These are phyloP conservation scores for Latrodectus elegans DNA, from an alignment of 2,888 invertebrate genomes.

Conservation along the genomic window DNA sequence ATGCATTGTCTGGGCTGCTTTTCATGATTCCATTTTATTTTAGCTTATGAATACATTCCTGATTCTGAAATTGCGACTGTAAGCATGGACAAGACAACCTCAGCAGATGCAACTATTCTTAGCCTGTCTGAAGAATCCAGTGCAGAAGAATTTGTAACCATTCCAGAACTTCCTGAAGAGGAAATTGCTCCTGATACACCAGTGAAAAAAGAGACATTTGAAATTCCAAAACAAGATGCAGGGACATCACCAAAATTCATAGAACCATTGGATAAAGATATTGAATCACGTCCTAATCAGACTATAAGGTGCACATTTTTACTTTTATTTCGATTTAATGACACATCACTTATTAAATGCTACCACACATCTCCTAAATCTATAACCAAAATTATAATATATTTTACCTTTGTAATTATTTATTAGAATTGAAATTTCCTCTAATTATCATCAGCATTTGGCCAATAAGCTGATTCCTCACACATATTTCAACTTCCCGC, in stretches of 20 bases:
- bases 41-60: slow-evolving; percentile 94
- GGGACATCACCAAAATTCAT: slow-evolving; percentile 59
- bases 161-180: slow-evolving; percentile 70
- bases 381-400: too few species aligned
- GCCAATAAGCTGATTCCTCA: too few species aligned
- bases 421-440: too few species aligned
- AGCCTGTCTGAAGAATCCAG: slow-evolving; percentile 71
- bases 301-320: slow-evolving; percentile 44
- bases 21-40: slow-evolving; percentile 72
- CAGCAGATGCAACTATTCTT: slow-evolving; percentile 66
- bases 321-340: not conserved
- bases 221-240: slow-evolving; percentile 35
- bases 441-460: too few species aligned
- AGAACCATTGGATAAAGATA: slow-evolving; percentile 17
- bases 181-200: slow-evolving; percentile 70
- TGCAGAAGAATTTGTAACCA: slow-evolving; percentile 60
- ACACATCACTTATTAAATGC: too few species aligned
- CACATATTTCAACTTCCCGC: too few species aligned
- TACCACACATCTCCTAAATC: too few species aligned
- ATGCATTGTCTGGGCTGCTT: not conserved
- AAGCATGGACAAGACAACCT: slow-evolving; percentile 68
- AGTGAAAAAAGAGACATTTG: slow-evolving; percentile 56
- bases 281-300: slow-evolving; percentile 55
- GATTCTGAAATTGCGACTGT: slow-evolving; percentile 85
- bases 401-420: too few species aligned